Evolutionary conservation across 2,888 invertebrate species (phyloP).

Genomic region (Pollenia angustigena): DNA sequence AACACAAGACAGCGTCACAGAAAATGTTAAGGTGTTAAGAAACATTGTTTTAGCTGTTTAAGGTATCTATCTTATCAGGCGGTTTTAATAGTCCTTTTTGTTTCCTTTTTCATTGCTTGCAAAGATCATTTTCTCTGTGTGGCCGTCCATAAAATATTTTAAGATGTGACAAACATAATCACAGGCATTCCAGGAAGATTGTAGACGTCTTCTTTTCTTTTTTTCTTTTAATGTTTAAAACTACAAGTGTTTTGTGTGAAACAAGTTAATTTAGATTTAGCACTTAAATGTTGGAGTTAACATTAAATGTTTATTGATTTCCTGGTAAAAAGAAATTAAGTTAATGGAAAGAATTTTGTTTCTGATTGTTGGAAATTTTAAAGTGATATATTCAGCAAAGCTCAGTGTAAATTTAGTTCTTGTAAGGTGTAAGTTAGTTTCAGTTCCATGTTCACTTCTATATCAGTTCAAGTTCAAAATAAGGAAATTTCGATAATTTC

Average conservation of each 20-base stretch:
- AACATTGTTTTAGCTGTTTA: slow-evolving; percentile 39
- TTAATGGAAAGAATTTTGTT: background rate
- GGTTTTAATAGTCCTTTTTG: slow-evolving; percentile 49
- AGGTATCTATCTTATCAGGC: slow-evolving; percentile 49
- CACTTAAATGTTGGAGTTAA: slow-evolving; percentile 23
- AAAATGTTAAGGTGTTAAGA: slow-evolving; percentile 57
- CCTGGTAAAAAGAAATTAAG: slow-evolving; percentile 26
- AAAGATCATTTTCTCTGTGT: slow-evolving; percentile 7
- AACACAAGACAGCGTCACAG: background rate
- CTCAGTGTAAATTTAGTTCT: background rate
- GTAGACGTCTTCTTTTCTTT: background rate
- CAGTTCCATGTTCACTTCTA: too few species aligned
- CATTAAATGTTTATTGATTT: slow-evolving; percentile 52
- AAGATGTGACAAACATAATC: slow-evolving; percentile 58
- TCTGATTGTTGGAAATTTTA: background rate
- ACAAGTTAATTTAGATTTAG: slow-evolving; percentile 56
- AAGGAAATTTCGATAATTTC: too few species aligned
- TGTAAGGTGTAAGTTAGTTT: background rate
- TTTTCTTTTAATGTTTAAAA: background rate
- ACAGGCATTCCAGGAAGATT: slow-evolving; percentile 36
- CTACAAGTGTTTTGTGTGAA: slow-evolving; percentile 36
- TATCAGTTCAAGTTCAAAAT: too few species aligned
- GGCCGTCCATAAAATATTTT: slow-evolving; percentile 47
- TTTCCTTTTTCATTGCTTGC: slow-evolving; percentile 16
- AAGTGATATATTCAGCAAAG: background rate